phyloP scores from a whole-genome alignment of 2,797 vertebrate genomes.

The Pipistrellus kuhlii region DNA sequence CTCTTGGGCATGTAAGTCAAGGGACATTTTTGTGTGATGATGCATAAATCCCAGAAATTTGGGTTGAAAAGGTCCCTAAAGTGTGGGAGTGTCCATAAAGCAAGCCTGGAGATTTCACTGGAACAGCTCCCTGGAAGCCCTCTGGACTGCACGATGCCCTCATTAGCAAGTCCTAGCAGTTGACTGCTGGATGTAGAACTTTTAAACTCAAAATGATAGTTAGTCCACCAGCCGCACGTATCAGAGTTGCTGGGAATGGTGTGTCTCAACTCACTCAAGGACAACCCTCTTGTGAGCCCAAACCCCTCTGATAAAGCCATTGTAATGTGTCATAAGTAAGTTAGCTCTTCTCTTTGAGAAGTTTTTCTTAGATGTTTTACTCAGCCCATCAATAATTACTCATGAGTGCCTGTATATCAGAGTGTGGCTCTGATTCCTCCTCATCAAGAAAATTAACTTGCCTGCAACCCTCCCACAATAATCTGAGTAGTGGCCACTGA shows the following conservation, averaged over 20 bases:
- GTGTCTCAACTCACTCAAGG: not conserved
- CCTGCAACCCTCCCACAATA: too few species aligned
- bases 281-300: not conserved
- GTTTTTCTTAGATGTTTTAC: not conserved
- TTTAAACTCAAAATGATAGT: not conserved
- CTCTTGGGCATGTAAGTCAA: constrained; percentile 48
- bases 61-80: constrained; percentile 44
- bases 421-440: not conserved
- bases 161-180: not conserved
- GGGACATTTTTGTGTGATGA: constrained; percentile 76
- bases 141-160: not conserved
- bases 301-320: not conserved
- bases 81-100: constrained; percentile 55
- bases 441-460: not conserved
- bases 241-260: not conserved
- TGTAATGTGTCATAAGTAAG: not conserved
- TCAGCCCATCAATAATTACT: not conserved
- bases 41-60: constrained; percentile 76
- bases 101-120: not conserved
- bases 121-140: not conserved
- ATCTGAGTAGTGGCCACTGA: not conserved
- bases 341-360: not conserved
- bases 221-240: not conserved
- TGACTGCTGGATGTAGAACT: not conserved
- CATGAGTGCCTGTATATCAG: not conserved